A percentile compares a stretch with the other conserved stretches of the same genome.
These are phyloP conservation scores for Enteromius unitaeniatus DNA, from an alignment of 2,797 vertebrate species.

Conservation along the genomic window DNA sequence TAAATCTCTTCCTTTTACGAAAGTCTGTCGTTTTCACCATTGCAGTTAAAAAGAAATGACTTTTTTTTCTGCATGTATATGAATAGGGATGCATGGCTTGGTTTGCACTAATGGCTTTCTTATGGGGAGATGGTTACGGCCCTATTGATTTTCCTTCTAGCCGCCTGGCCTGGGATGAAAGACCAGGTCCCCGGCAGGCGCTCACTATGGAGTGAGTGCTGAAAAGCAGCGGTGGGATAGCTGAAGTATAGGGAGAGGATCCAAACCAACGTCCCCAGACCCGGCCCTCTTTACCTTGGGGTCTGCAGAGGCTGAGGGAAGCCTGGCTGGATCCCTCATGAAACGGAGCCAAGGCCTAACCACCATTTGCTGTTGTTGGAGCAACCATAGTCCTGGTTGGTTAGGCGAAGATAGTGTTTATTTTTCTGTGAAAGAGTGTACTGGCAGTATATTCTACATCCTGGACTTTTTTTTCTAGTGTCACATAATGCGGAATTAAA, in stretches of 20 bases:
- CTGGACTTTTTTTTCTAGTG: background rate
- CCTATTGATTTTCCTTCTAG: constrained; percentile 70
- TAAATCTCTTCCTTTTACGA: background rate
- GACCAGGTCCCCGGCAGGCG: constrained; percentile 61
- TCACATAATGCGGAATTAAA: constrained; percentile 15
- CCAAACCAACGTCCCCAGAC: constrained; percentile 39
- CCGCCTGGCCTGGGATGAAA: constrained; percentile 73
- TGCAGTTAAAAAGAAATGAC: background rate
- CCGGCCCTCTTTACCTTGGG: constrained; percentile 27
- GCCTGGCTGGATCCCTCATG: constrained; percentile 30
- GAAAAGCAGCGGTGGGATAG: constrained; percentile 54
- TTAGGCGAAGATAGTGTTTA: constrained; percentile 48
- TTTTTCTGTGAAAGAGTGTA: constrained; percentile 48
- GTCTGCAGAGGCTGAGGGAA: constrained; percentile 28
- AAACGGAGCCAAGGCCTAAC: constrained; percentile 43
- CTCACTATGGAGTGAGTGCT: constrained; percentile 62
- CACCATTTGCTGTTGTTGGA: constrained; percentile 56
- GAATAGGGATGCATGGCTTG: constrained; percentile 43
- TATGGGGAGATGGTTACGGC: constrained; percentile 69
- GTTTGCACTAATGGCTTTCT: constrained; percentile 69
- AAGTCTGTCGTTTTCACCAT: constrained; percentile 17
- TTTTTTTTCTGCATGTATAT: constrained; percentile 15
- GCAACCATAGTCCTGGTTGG: constrained; percentile 13
- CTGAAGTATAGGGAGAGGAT: constrained; percentile 42
- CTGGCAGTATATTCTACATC: constrained; percentile 35